These are phyloP conservation scores for Pithecia hirsuta DNA, from an alignment of 2,797 vertebrate genomes.

Conservation along the genomic window DNA sequence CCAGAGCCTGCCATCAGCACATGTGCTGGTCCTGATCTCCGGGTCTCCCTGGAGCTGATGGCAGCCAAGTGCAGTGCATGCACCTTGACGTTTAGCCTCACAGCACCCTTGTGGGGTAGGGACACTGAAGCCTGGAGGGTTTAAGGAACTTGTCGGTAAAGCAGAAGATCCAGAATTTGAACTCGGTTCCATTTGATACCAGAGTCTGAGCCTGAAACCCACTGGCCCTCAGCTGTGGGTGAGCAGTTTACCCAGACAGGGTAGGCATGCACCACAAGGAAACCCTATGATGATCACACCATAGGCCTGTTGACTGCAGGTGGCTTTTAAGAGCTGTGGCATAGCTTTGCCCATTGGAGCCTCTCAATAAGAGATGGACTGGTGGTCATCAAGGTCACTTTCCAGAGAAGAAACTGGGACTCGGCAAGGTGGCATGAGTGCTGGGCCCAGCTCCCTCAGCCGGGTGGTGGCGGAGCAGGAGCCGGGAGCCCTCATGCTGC, in stretches of 20 bases:
- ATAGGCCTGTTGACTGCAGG: fast-evolving
- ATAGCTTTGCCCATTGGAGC: neutral
- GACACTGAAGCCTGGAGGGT: neutral
- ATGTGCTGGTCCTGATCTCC: neutral
- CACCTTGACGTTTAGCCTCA: fast-evolving
- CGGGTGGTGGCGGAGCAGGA: neutral
- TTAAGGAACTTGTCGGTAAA: neutral
- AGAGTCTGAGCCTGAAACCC: neutral
- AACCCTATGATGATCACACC: fast-evolving
- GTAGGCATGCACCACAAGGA: neutral
- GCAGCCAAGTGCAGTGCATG: neutral
- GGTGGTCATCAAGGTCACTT: neutral
- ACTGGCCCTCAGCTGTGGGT: neutral
- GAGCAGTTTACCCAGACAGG: neutral
- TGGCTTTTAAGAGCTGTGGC: neutral
- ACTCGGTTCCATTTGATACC: neutral
- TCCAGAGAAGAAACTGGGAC: neutral
- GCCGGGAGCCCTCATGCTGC: fast-evolving
- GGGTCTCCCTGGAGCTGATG: neutral
- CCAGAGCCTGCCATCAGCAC: neutral
- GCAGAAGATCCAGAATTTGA: neutral
- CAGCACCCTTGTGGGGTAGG: fast-evolving
- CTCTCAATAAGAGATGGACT: neutral
- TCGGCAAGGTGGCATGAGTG: neutral
- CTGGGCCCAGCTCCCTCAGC: neutral